Base-by-base conservation (phyloP, 1,140 invertebrate genomes). In the Nasonia giraulti region DNA sequence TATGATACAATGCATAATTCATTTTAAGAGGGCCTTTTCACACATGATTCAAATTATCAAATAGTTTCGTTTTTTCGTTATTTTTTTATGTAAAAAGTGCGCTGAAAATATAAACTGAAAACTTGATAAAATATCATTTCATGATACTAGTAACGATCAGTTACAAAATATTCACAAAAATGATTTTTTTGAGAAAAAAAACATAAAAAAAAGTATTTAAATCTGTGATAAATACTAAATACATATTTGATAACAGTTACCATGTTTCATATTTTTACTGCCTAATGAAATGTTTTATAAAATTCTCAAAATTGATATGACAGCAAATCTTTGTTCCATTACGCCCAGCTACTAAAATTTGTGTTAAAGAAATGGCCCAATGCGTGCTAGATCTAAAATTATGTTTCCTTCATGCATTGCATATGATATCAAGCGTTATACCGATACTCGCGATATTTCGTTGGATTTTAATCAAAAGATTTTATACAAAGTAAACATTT, bases 401-500 rank as follows among this genome's bases (percentile, higher is more conserved):
- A 6, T 69, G 44, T 17, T 33, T 71, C 50, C 68, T 23, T 66
- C 76, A 62, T 80, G 1, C 62, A 33, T 76, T 12, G 40, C 37
- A 83, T 82, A n/a, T 79, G 74, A 14, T 62, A 66, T 66, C 44
- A n/a, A 66, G 71, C 31, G 27, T 75, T 37, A 55, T n/a, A 66
- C 66, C 7, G n/a, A n/a, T 31, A 55, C 47, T 55, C 20, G n/a
- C 62, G 33, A 83, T 76, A 76, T 44, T 50, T 27, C 31, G 76
- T 84, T 84, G 82, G 44, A 84, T 80, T 84, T 79, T 75, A 79
- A 84, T 80, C 83, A 84, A 84, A 84, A 84, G 75, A 80, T 84
- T 84, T 84, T 84, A 80, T 84, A 84, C 47, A 75, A 74, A 55
- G 33, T 75, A 74, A 84, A 80, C 66, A 73, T 23, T 84, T 83